These are phyloP conservation scores for Tangara arthus DNA, from an alignment of 2,797 vertebrate species.

Conservation along the genomic window DNA sequence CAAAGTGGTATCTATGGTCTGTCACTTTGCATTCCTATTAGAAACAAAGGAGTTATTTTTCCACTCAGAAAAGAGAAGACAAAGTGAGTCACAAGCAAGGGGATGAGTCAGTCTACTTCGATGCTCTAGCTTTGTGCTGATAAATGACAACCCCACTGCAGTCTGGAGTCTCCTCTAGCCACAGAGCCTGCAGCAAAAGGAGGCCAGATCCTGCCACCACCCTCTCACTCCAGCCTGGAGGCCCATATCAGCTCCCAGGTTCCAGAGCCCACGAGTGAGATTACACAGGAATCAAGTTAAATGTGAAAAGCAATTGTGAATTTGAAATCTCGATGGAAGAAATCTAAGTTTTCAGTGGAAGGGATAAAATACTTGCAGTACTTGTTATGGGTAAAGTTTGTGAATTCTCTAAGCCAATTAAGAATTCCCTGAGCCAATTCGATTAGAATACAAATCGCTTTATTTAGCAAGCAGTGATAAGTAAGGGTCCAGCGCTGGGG, in stretches of 20 bases:
- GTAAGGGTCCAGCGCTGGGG: too few species aligned
- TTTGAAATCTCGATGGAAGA: background rate
- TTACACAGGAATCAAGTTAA: background rate
- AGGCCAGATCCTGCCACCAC: background rate
- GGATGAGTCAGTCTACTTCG: slow-evolving; percentile 36
- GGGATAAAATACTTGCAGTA: background rate
- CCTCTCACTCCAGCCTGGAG: background rate
- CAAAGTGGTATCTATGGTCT: background rate
- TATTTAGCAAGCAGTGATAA: too few species aligned
- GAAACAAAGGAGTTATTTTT: slow-evolving; percentile 15
- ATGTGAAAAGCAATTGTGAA: background rate
- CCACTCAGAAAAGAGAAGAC: background rate
- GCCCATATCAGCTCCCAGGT: fast-evolving
- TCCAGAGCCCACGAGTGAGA: background rate
- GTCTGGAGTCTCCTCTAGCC: background rate
- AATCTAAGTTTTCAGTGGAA: background rate
- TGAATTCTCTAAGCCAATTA: too few species aligned
- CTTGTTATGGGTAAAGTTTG: too few species aligned
- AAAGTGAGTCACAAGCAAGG: slow-evolving; percentile 32
- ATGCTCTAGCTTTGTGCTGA: background rate
- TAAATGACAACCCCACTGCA: background rate
- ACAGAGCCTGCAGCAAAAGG: fast-evolving
- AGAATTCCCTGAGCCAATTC: too few species aligned
- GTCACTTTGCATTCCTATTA: background rate
- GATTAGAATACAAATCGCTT: too few species aligned